A percentile compares a stretch with the other conserved stretches of the same genome.
phyloP scores from a whole-genome alignment of 2,113 vertebrate genomes.

The Speoplatyrhinus poulsoni region DNA sequence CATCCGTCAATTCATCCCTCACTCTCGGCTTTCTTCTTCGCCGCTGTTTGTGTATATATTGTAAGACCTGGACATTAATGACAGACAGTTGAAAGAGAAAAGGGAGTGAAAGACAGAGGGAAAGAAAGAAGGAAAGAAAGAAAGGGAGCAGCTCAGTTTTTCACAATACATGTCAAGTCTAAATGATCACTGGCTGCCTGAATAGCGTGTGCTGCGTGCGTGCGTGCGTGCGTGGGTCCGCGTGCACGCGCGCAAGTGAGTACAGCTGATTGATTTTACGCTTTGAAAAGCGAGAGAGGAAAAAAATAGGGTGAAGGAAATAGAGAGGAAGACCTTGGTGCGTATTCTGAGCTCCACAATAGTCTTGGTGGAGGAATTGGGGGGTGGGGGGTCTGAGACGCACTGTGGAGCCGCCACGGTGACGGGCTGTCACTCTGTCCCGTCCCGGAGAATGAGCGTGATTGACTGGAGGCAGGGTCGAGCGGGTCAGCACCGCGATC shows the following conservation, averaged over 20 bases:
- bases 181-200: constrained; percentile 91
- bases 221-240: constrained; percentile 41
- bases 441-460: constrained; percentile 42
- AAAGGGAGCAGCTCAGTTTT: constrained; percentile 77
- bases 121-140: constrained; percentile 69
- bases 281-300: constrained; percentile 65
- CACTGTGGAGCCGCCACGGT: constrained; percentile 71
- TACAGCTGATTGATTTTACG: constrained; percentile 92
- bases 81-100: constrained; percentile 92
- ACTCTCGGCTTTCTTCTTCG: constrained; percentile 84
- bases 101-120: constrained; percentile 79
- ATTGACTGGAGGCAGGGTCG: constrained; percentile 38
- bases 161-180: constrained; percentile 99
- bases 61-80: constrained; percentile 97
- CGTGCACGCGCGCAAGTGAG: constrained; percentile 46
- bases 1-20: constrained; percentile 92
- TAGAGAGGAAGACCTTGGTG: constrained; percentile 71
- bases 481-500: constrained; percentile 43
- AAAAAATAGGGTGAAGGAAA: constrained; percentile 51
- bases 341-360: constrained; percentile 60
- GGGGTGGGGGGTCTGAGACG: constrained; percentile 29
- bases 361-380: constrained; percentile 12
- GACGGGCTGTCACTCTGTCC: constrained; percentile 72
- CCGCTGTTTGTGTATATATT: constrained; percentile 79
- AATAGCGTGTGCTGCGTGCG: constrained; percentile 76